Evolutionary conservation across 1,140 invertebrate genomes (phyloP).

Genomic region (Atopsyche davidsoni): DNA sequence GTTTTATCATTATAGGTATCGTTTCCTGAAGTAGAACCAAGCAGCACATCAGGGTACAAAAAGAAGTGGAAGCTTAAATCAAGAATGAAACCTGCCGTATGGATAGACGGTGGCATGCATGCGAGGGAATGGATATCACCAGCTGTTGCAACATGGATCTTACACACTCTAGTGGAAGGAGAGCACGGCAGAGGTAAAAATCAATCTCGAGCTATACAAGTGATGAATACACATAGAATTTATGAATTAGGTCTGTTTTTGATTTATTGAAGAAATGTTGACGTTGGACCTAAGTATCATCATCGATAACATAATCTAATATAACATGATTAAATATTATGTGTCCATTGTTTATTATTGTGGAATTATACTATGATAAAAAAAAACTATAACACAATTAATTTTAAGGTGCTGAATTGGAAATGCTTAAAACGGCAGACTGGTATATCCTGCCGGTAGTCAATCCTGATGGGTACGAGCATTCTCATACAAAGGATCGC

Average conservation of each 20-base stretch:
- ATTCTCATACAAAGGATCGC: conserved; percentile 63
- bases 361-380: too few species aligned
- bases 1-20: conserved; percentile 32
- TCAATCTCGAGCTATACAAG: too few species aligned
- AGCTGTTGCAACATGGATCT: conserved; percentile 71
- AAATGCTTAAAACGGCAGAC: conserved; percentile 60
- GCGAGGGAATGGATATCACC: conserved; percentile 82
- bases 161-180: conserved; percentile 65
- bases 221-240: too few species aligned
- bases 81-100: conserved; percentile 53
- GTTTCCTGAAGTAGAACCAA: conserved; percentile 33
- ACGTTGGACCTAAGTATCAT: too few species aligned
- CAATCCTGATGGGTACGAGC: conserved; percentile 80
- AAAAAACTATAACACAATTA: too few species aligned
- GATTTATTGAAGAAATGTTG: too few species aligned
- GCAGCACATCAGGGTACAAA: conserved; percentile 33
- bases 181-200: conserved; percentile 47
- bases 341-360: too few species aligned
- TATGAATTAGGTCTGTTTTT: too few species aligned
- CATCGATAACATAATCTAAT: too few species aligned
- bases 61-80: conserved; percentile 44
- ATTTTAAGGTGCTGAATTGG: conserved; percentile 41
- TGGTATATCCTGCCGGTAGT: conserved; percentile 72
- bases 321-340: too few species aligned
- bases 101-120: conserved; percentile 67